A percentile compares a stretch with the other conserved stretches of the same genome.
These are phyloP conservation scores for Macrotrachela quadricornifera DNA, from an alignment of 1,140 invertebrate genomes.

Conservation along the genomic window DNA sequence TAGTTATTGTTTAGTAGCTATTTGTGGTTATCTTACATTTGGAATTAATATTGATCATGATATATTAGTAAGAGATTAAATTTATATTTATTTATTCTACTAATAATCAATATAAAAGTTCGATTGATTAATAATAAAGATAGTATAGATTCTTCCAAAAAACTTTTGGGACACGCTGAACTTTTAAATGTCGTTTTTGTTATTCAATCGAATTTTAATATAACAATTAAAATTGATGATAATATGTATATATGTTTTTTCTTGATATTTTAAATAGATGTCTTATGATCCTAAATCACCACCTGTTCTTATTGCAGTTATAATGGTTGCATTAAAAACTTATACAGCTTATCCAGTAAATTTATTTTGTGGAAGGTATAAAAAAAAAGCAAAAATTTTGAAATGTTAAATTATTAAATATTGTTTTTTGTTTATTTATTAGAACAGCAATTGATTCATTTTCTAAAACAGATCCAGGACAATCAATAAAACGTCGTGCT, in stretches of 20 bases:
- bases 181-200: too few relatives aligned
- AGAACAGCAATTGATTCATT: slow-evolving; percentile 28
- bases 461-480: too few relatives aligned
- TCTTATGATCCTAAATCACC: slow-evolving; percentile 35
- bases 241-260: too few relatives aligned
- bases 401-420: not conserved
- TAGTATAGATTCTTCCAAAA: too few relatives aligned
- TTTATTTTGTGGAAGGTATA: slow-evolving; percentile 42
- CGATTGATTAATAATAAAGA: too few relatives aligned
- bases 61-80: slow-evolving; percentile 29
- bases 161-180: too few relatives aligned
- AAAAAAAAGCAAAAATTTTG: not conserved
- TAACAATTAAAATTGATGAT: too few relatives aligned
- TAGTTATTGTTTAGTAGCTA: slow-evolving; percentile 41
- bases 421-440: slow-evolving; percentile 14
- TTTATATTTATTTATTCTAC: too few relatives aligned
- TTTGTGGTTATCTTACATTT: slow-evolving; percentile 46
- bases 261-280: slow-evolving; percentile 9
- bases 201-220: too few relatives aligned
- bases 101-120: too few relatives aligned
- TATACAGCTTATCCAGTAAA: slow-evolving; percentile 51
- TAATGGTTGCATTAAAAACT: slow-evolving; percentile 44
- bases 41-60: slow-evolving; percentile 41
- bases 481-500: slow-evolving; percentile 18
- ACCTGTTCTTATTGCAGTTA: slow-evolving; percentile 37